Evolutionary conservation across 2,888 invertebrate genomes (phyloP), one percentile per base, ranked within the genome.

Genomic region (Agrochola circellaris): DNA sequence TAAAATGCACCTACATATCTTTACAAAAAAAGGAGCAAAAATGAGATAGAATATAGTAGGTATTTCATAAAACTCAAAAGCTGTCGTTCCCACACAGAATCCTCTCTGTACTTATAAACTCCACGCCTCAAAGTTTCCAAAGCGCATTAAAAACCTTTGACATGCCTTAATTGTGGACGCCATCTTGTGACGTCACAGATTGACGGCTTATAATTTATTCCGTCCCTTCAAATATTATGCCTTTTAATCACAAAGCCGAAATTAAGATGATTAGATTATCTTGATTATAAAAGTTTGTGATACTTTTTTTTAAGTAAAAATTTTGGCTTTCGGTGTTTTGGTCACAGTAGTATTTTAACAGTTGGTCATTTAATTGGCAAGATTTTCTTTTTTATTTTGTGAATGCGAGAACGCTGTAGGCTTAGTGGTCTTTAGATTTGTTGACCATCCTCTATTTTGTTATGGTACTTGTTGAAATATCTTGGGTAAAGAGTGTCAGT

Each of bases 61-160:
- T 38, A 23, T 9, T 51, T 51, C 51, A 75, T 69, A 15, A 75
- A 38, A 48, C 30, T 11, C 17, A 73, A 73, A 75, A 76, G 61
- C 65, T 73, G 67, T 48, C 48, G 61, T 71, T 60, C 38, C 60
- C 42, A 58, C 75, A 54, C 60, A 42, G 64, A 72, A 54, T 73
- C 34, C 45, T 68, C 56, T 51, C 66, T 2, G 78, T 81, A 76
- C 73, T 85, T 82, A 74, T n/a, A 73, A 84, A 81, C 70, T 84
- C 42, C 15, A n/a, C 65, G 68, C 58, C 58, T 74, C 79, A 74
- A 87, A 87, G 68, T 87, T 86, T 80, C 54, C 56, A 84, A 86
- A 82, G 80, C 77, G 84, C 81, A 85, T 77, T 85, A 87, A 87
- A 87, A 85, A 85, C 87, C 85, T 85, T 85, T 87, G 87, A 85